phyloP scores from a whole-genome alignment of 2,797 vertebrate species.

The Manis pentadactyla region DNA sequence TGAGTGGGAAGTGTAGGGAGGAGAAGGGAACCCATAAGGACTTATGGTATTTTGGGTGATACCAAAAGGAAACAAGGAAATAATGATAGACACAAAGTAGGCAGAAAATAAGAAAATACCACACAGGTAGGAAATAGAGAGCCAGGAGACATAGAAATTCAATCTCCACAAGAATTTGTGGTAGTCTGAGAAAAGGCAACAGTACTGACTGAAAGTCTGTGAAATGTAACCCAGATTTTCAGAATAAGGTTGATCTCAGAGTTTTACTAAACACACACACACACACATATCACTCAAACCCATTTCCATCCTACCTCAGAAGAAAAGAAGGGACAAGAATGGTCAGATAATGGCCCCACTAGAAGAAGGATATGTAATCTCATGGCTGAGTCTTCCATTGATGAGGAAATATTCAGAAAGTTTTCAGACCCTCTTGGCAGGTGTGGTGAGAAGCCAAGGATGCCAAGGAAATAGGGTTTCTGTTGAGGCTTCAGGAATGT shows the following conservation, averaged over 20 bases:
- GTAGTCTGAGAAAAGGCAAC: background rate
- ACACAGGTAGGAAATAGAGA: background rate
- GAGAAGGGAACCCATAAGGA: background rate
- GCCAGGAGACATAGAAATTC: background rate
- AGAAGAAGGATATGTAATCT: background rate
- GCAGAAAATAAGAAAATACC: background rate
- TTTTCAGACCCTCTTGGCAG: too few species aligned
- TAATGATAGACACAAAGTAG: background rate
- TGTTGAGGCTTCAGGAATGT: too few species aligned
- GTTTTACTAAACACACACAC: background rate
- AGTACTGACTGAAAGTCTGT: background rate
- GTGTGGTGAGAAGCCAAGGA: too few species aligned
- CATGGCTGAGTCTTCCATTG: background rate
- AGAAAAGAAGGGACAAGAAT: background rate
- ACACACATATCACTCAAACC: background rate
- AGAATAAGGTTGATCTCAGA: background rate
- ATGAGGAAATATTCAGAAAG: too few species aligned
- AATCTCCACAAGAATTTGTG: background rate
- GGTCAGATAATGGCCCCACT: background rate
- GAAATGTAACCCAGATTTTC: background rate
- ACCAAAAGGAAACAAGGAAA: background rate
- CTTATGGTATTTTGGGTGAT: background rate
- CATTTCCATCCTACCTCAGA: background rate
- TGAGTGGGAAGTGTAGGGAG: background rate
- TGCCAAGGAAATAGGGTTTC: too few species aligned